Conservation (phyloP, 2,797 vertebrate species). For the Sparidentex hasta region DNA sequence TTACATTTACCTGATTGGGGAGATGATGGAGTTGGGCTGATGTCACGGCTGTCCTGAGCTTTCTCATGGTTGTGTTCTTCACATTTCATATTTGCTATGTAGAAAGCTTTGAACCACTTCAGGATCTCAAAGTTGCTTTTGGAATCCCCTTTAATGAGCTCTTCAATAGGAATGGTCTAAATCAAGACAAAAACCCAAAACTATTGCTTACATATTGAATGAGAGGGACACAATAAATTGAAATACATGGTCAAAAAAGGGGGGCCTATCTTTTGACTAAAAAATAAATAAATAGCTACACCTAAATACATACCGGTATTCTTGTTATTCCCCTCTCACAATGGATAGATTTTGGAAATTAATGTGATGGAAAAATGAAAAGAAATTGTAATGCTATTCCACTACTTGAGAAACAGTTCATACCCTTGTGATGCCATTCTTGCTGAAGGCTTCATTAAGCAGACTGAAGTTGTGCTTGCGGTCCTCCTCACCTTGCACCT, state of each 20-base stretch:
- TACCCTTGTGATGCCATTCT: conserved; percentile 76
- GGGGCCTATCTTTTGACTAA: too few species aligned
- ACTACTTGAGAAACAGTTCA: not conserved
- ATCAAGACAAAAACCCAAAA: conserved; percentile 32
- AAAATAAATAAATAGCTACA: too few species aligned
- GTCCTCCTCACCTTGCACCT: conserved; percentile 73
- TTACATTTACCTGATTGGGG: conserved; percentile 4
- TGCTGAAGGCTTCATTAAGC: conserved; percentile 74
- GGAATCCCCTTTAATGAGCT: conserved; percentile 77
- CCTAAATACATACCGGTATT: too few species aligned
- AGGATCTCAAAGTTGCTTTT: conserved; percentile 74
- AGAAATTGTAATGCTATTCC: not conserved
- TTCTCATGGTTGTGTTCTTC: conserved; percentile 70
- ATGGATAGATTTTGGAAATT: not conserved
- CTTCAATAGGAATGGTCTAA: conserved; percentile 80
- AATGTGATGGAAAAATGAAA: not conserved
- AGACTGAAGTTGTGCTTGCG: conserved; percentile 83
- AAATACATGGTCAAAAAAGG: too few species aligned
- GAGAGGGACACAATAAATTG: not conserved
- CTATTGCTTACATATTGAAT: not conserved
- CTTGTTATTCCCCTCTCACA: not conserved
- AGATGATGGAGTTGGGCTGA: conserved; percentile 40
- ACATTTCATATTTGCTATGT: conserved; percentile 60
- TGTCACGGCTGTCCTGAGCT: conserved; percentile 67
- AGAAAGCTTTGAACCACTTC: conserved; percentile 85